A percentile compares a stretch with the other conserved stretches of the same genome.
Conservation (phyloP, 2,113 vertebrate species). For the Phrynocephalus versicolor region DNA sequence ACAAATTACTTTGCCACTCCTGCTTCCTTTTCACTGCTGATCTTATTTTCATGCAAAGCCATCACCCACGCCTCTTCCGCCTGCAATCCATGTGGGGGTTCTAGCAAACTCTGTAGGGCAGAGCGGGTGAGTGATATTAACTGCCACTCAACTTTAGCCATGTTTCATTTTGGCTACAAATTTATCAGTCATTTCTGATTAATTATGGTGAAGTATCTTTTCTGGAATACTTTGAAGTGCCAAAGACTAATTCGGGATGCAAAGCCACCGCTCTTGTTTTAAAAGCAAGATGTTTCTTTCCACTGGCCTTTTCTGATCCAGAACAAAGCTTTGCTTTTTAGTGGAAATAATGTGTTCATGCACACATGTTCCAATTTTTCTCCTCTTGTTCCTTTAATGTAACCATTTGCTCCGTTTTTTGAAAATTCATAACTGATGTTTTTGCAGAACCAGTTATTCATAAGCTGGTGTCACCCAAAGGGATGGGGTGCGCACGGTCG, state of each 20-base stretch:
- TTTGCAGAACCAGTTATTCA: neutral
- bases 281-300: neutral
- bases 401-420: neutral
- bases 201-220: constrained; percentile 16
- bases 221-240: constrained; percentile 17
- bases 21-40: neutral
- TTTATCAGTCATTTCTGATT: constrained; percentile 9
- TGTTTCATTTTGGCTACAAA: constrained; percentile 18
- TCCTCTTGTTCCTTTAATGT: neutral
- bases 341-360: neutral
- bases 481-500: no score
- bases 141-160: neutral
- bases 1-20: constrained; percentile 11
- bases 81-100: neutral
- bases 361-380: neutral
- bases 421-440: neutral
- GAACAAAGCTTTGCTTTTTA: neutral
- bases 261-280: neutral
- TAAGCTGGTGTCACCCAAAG: neutral
- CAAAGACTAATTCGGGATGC: constrained; percentile 12
- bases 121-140: neutral
- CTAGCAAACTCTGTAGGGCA: neutral
- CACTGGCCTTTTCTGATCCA: neutral
- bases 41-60: neutral
- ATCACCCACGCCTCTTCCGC: neutral